A percentile compares a stretch with the other conserved stretches of the same genome.
Evolutionary conservation across 2,113 vertebrate genomes (phyloP).

Genomic region (Salminus brasiliensis): DNA sequence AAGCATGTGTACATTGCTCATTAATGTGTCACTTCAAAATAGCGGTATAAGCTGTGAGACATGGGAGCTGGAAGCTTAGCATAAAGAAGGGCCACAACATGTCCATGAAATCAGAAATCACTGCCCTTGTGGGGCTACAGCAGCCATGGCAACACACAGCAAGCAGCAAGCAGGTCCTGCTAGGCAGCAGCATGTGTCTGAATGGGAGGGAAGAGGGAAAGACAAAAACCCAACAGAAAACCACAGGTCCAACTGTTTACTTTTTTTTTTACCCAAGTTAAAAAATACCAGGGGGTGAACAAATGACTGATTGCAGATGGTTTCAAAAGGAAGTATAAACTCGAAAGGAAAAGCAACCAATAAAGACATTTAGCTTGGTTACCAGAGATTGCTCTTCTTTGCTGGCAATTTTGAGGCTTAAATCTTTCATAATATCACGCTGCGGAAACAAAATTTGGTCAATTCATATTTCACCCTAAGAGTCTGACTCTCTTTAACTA

Average conservation of each 20-base stretch:
- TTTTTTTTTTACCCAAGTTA: constrained; percentile 55
- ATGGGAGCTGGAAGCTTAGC: constrained; percentile 3
- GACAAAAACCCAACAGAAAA: constrained; percentile 77
- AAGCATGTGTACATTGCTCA: background rate
- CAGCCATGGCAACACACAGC: background rate
- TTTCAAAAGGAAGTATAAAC: constrained; percentile 62
- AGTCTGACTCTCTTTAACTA: constrained; percentile 56
- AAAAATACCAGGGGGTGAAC: constrained; percentile 66
- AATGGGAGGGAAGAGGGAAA: constrained; percentile 77
- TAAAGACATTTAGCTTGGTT: constrained; percentile 77
- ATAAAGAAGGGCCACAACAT: background rate
- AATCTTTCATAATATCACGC: constrained; percentile 85
- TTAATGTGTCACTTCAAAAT: background rate
- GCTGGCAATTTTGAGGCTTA: constrained; percentile 83
- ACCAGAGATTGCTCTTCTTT: constrained; percentile 82
- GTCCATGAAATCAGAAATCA: background rate
- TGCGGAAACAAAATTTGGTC: constrained; percentile 82
- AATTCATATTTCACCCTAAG: constrained; percentile 71
- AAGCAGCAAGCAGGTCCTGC: background rate
- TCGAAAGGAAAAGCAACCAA: constrained; percentile 23
- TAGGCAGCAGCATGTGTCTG: constrained; percentile 48
- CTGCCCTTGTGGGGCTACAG: background rate
- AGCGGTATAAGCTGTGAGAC: background rate
- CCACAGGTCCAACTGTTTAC: constrained; percentile 64
- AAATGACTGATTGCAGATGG: constrained; percentile 48